A percentile compares a stretch with the other conserved stretches of the same genome.
phyloP scores from a whole-genome alignment of 1,140 invertebrate genomes.

The Arctopsyche grandis region DNA sequence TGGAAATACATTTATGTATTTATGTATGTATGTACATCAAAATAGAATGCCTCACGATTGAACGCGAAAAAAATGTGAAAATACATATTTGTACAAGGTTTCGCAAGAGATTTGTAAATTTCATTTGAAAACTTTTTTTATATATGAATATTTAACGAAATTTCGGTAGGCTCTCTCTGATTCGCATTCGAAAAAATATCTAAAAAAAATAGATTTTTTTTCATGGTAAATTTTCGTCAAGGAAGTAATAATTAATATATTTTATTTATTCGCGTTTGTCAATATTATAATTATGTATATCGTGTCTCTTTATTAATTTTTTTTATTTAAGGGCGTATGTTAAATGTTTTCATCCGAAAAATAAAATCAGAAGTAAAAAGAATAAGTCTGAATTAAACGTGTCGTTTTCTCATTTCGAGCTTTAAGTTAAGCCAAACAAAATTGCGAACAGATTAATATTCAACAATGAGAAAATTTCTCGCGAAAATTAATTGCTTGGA shows the following conservation, averaged over 20 bases:
- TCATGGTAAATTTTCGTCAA: no score
- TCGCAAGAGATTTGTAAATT: constrained; percentile 17
- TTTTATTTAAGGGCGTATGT: no score
- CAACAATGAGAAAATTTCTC: constrained; percentile 10
- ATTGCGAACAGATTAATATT: constrained; percentile 23
- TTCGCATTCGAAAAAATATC: neutral
- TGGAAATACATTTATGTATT: no score
- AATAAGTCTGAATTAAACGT: neutral
- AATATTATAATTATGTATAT: no score
- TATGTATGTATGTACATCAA: no score
- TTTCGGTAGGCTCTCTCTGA: neutral
- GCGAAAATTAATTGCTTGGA: constrained; percentile 14
- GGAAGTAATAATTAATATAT: no score
- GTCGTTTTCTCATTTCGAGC: neutral
- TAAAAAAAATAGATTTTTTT: neutral
- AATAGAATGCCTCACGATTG: no score
- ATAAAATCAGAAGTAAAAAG: neutral
- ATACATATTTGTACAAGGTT: neutral
- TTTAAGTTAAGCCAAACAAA: constrained; percentile 2
- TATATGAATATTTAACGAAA: constrained; percentile 16
- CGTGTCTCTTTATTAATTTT: no score
- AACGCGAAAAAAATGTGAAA: neutral
- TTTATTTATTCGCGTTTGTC: no score
- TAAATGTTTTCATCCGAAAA: neutral
- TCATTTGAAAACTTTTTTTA: constrained; percentile 10